Evolutionary conservation across 2,888 invertebrate species (phyloP), one percentile per base, ranked within the genome.

Genomic region (Nephrotoma appendiculata): DNA sequence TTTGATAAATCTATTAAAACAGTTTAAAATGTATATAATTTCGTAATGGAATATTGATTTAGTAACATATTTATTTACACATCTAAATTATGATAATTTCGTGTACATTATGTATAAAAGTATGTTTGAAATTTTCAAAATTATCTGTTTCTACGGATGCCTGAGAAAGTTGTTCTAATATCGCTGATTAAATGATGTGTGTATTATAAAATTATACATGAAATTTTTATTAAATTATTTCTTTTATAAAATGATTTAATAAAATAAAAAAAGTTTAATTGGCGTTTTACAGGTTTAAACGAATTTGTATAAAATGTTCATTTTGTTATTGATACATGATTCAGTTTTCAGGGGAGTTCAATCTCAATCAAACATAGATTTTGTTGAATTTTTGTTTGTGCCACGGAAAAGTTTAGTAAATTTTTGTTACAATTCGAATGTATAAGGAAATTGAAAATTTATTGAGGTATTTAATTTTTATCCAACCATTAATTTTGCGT

Each of bases 81-180:
- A 71, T 71, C 7, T 71, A 52, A 52, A 9, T 31, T 12, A 5
- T 71, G 71, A 71, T 7, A 31, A 3, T 71, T 71, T 71, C 9
- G 9, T 31, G 31, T 31, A 31, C 6, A 71, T 31, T 71, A 31
- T 9, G 71, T 4, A 31, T 31, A 31, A 15, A 71, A 31, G 71
- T 71, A 71, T 71, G 71, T 31, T 71, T 71, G 71, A 71, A 71
- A 15, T 84, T 84, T 84, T 84, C 15, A 43, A 84, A 84, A 84
- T 84, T 84, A 84, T 84, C 84, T 84, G 84, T 84, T 84, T 84
- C 84, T 42, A 84, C 84, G 84, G 84, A 42, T 42, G 42, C 41
- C 84, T 84, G 84, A 84, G 41, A 43, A 84, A 41, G 42, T 84
- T 12, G 6, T 41, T 84, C 84, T 84, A 84, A 71, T 31, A 19